Conservation (phyloP, 2,113 vertebrate genomes). For the Glaucomys volans region DNA sequence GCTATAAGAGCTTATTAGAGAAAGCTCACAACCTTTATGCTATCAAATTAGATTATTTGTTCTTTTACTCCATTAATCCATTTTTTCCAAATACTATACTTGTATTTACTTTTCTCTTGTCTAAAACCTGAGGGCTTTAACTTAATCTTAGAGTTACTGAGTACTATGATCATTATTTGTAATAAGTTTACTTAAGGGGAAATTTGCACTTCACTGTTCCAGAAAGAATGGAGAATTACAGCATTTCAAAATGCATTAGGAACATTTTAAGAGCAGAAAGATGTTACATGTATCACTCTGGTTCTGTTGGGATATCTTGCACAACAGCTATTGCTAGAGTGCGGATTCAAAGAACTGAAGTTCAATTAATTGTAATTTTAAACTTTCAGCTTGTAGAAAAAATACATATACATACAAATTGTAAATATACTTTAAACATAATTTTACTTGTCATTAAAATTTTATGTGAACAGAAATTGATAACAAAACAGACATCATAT, state of each 20-base stretch:
- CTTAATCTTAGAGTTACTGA: slow-evolving; percentile 35
- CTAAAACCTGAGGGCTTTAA: slow-evolving; percentile 23
- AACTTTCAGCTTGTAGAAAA: not conserved
- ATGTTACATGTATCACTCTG: not conserved
- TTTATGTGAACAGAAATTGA: not conserved
- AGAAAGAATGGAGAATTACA: not conserved
- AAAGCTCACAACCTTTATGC: not conserved
- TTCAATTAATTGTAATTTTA: not conserved
- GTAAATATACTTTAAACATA: not conserved
- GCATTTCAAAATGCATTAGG: slow-evolving; percentile 32
- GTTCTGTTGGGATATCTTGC: not conserved
- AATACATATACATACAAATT: not conserved
- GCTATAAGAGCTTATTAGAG: not conserved
- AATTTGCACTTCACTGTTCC: slow-evolving; percentile 15
- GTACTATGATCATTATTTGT: slow-evolving; percentile 1
- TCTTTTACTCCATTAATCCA: not conserved
- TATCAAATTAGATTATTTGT: not conserved
- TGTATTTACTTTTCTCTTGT: slow-evolving; percentile 25
- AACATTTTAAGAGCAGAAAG: not conserved
- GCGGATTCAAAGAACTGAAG: not conserved
- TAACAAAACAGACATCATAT: not conserved
- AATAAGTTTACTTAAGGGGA: slow-evolving; percentile 16
- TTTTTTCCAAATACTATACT: slow-evolving; percentile 29
- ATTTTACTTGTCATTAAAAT: not conserved
- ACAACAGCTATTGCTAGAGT: not conserved